Evolutionary conservation across 1,140 invertebrate genomes (phyloP).

Genomic region (Bradynema listronoti): DNA sequence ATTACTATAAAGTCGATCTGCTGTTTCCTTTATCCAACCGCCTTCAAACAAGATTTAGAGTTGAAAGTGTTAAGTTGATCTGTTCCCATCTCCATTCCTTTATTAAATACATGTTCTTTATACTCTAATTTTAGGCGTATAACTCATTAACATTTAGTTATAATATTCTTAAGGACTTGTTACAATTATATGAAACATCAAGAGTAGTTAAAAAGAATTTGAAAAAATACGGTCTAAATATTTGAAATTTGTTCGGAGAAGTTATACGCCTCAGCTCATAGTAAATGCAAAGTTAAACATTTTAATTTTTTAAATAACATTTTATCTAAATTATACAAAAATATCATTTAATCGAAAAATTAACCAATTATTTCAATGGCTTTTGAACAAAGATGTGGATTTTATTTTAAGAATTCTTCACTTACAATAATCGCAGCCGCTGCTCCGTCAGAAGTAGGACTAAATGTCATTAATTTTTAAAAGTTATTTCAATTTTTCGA

Average conservation of each 20-base stretch:
- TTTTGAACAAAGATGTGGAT: constrained; percentile 70
- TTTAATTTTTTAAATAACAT: neutral
- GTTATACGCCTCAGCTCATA: neutral
- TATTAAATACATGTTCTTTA: neutral
- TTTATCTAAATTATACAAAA: neutral
- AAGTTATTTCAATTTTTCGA: neutral
- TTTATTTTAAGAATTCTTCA: constrained; percentile 74
- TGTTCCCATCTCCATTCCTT: constrained; percentile 61
- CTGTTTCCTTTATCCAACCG: constrained; percentile 81
- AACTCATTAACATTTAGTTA: too few relatives aligned
- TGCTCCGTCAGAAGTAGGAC: constrained; percentile 87
- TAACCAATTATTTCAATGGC: constrained; percentile 72
- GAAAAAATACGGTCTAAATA: neutral
- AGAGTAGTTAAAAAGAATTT: neutral
- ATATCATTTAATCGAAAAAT: too few relatives aligned
- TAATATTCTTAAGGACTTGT: too few relatives aligned
- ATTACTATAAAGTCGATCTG: constrained; percentile 73
- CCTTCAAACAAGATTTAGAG: constrained; percentile 78
- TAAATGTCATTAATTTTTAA: constrained; percentile 42
- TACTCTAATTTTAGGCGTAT: neutral
- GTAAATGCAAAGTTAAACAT: neutral
- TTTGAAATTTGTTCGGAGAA: neutral
- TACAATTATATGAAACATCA: neutral
- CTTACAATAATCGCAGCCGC: constrained; percentile 82
- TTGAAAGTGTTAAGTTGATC: constrained; percentile 77